Evolutionary conservation across 2,797 vertebrate genomes (phyloP), one percentile per base, ranked within the genome.

Genomic region (Amazona finschi): DNA sequence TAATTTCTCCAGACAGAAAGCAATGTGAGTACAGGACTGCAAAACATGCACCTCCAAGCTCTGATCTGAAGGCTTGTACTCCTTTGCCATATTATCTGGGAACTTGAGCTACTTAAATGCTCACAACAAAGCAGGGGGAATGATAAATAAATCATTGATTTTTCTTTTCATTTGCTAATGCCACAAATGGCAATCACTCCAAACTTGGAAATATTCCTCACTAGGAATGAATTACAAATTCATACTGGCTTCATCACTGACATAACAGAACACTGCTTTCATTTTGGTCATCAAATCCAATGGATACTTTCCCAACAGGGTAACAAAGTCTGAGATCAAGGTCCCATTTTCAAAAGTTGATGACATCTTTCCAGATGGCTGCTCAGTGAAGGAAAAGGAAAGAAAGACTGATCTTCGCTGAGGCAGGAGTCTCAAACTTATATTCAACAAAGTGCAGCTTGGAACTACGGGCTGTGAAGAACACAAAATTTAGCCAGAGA

Each of bases 241-340:
- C 52, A 92, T 62, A 74, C 27, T 58, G 72, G 38, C 18, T 62
- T 96, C 69, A 60, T 19, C 20, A 44, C 24, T 66, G 49, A 50
- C 41, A 41, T 46, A 72, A 87, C 53, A 91, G 76, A 95, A 65
- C 13, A 46, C 27, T 33, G 33, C 44, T 95, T 62, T 25, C 12
- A 62, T 73, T 91, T 79, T 76, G 43, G 75, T 61, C 62, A 72
- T 47, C n/a, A 41, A 12, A 70, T 53, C 50, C 58, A 76, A 89
- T 4, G 41, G 70, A 78, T 8, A 3, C 60, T 89, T 94, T 73
- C 71, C 72, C 12, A 7, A 62, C 44, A 85, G 50, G 3, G 15
- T 71, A 93, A 70, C 52, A 87, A 93, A 82, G 84, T 93, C 81
- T 62, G 71, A 77, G 64, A 93, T 85, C 49, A 53, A 93, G 57